A percentile compares a stretch with the other conserved stretches of the same genome.
phyloP scores from a whole-genome alignment of 2,113 vertebrate genomes.

The Rhizomys pruinosus region DNA sequence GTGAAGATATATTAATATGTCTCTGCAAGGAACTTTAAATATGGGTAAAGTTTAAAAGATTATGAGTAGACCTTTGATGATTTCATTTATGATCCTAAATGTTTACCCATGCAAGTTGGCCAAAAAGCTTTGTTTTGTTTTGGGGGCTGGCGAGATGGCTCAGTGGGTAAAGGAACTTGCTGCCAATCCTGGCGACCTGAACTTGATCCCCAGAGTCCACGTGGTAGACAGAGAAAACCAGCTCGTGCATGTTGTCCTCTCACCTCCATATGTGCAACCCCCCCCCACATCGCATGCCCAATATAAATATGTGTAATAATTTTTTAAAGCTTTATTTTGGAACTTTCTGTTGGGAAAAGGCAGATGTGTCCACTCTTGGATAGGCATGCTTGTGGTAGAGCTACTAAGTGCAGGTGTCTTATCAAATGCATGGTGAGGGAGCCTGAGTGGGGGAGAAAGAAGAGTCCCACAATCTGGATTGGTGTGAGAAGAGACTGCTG shows the following conservation, averaged over 20 bases:
- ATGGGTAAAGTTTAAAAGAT: not conserved
- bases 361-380: not conserved
- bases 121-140: not conserved
- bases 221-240: not conserved
- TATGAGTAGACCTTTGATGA: not conserved
- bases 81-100: not conserved
- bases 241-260: not conserved
- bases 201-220: not conserved
- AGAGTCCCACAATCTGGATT: not conserved
- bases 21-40: conserved; percentile 30
- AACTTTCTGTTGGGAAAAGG: not conserved
- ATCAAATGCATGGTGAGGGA: not conserved
- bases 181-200: not conserved
- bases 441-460: not conserved
- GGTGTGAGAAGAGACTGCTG: not conserved
- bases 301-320: not conserved
- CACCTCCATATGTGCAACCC: not conserved
- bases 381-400: not conserved
- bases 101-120: not conserved
- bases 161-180: not conserved
- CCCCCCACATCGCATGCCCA: too few relatives aligned
- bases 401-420: not conserved
- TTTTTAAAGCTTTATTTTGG: not conserved
- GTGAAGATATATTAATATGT: not conserved
- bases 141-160: not conserved